phyloP scores from a whole-genome alignment of 2,797 vertebrate species.

The Mastacembelus armatus region DNA sequence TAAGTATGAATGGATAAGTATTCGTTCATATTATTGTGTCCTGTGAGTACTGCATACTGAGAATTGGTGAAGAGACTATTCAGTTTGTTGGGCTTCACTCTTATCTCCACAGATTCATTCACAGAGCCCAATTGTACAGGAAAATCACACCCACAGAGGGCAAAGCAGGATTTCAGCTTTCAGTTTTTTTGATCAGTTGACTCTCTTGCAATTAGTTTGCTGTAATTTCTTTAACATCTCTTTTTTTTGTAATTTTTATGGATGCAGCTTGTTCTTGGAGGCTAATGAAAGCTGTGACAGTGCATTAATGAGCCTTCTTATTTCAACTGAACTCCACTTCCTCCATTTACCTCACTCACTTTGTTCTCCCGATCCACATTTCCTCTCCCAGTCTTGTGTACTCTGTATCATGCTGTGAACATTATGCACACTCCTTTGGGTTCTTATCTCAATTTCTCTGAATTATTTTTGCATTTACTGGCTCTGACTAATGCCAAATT shows the following conservation, averaged over 20 bases:
- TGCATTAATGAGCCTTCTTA: conserved; percentile 91
- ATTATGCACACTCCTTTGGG: conserved; percentile 34
- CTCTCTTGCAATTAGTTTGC: conserved; percentile 39
- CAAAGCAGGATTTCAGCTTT: conserved; percentile 21
- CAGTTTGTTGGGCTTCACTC: conserved; percentile 48
- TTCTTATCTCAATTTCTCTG: conserved; percentile 48
- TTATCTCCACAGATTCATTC: conserved; percentile 67
- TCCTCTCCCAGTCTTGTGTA: conserved; percentile 49
- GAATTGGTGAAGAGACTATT: conserved; percentile 30
- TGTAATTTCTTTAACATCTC: conserved; percentile 54
- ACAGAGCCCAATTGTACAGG: background rate
- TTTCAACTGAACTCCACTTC: conserved; percentile 82
- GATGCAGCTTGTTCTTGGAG: conserved; percentile 81
- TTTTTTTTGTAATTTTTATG: conserved; percentile 85
- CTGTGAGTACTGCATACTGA: background rate
- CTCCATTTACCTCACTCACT: conserved; percentile 61
- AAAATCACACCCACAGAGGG: conserved; percentile 28
- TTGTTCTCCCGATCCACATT: conserved; percentile 53
- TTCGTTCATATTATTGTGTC: background rate
- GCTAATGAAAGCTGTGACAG: conserved; percentile 91
- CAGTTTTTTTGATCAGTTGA: conserved; percentile 46
- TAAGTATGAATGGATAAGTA: background rate
- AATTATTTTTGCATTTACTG: conserved; percentile 32
- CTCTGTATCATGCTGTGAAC: conserved; percentile 40
- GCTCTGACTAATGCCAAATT: conserved; percentile 22